These are phyloP conservation scores for Papilio polyxenes DNA, from an alignment of 1,140 invertebrate species.

Conservation along the genomic window DNA sequence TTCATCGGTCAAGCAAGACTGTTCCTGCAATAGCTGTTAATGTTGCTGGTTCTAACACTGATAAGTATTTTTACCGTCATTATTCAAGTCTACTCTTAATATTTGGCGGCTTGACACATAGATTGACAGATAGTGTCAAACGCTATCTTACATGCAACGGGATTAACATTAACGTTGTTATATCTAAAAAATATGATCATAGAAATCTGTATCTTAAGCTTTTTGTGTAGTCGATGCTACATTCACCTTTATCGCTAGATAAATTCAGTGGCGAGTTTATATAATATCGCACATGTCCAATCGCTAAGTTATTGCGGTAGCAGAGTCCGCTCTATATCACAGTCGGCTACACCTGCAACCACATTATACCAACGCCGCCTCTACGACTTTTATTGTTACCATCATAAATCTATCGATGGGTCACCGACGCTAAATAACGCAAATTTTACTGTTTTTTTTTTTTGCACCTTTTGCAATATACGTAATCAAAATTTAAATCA, in stretches of 20 bases:
- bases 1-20: no score
- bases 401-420: conserved; percentile 22
- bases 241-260: background rate
- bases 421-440: background rate
- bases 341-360: conserved; percentile 1
- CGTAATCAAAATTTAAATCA: no score
- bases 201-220: background rate
- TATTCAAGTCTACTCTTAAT: no score
- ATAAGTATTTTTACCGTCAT: no score
- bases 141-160: no score
- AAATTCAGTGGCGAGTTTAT: conserved; percentile 6
- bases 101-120: no score
- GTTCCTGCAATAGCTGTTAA: no score
- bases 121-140: no score
- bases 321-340: background rate
- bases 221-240: background rate
- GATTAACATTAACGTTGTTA: no score
- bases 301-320: conserved; percentile 6
- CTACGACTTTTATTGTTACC: conserved; percentile 26
- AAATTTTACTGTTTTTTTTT: background rate
- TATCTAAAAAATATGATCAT: no score
- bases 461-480: background rate
- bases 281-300: conserved; percentile 7
- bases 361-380: background rate
- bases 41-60: no score